phyloP scores from a whole-genome alignment of 1,140 invertebrate species.

The Odontomachus brunneus region DNA sequence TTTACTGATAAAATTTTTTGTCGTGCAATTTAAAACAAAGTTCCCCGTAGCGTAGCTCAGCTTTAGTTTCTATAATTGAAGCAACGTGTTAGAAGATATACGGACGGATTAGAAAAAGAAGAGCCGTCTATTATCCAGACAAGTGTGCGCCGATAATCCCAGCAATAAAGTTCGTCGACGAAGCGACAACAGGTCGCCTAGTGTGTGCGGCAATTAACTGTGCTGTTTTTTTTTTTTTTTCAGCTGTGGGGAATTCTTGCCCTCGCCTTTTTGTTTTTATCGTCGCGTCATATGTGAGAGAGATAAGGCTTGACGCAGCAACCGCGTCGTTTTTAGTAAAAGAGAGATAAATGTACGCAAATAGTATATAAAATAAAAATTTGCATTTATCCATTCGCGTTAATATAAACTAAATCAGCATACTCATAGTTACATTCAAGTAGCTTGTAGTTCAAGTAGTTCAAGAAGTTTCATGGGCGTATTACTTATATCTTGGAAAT shows the following conservation, averaged over 20 bases:
- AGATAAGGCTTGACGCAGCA: too few species aligned
- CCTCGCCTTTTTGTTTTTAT: not conserved
- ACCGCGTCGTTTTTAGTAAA: not conserved
- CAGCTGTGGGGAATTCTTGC: not conserved
- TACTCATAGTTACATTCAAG: too few species aligned
- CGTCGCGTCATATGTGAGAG: not conserved
- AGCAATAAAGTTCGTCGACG: slow-evolving; percentile 40
- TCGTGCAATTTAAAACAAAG: not conserved
- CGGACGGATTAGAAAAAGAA: slow-evolving; percentile 33
- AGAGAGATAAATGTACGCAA: not conserved
- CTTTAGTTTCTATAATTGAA: slow-evolving; percentile 1
- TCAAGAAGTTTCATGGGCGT: too few species aligned
- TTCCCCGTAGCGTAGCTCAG: not conserved
- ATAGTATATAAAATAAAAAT: too few species aligned
- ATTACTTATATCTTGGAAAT: too few species aligned
- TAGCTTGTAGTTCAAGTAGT: too few species aligned
- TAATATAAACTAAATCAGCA: too few species aligned
- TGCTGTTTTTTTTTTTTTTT: slow-evolving; percentile 41
- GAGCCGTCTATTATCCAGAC: slow-evolving; percentile 22
- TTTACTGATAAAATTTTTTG: too few species aligned
- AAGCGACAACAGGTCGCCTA: slow-evolving; percentile 62
- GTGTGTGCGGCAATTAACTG: slow-evolving; percentile 62
- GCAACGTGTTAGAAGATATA: slow-evolving; percentile 17
- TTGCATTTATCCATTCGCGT: too few species aligned
- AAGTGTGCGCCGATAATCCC: slow-evolving; percentile 52